A percentile compares a stretch with the other conserved stretches of the same genome.
These are phyloP conservation scores for Autographa gamma DNA, from an alignment of 2,888 invertebrate species.

Conservation along the genomic window DNA sequence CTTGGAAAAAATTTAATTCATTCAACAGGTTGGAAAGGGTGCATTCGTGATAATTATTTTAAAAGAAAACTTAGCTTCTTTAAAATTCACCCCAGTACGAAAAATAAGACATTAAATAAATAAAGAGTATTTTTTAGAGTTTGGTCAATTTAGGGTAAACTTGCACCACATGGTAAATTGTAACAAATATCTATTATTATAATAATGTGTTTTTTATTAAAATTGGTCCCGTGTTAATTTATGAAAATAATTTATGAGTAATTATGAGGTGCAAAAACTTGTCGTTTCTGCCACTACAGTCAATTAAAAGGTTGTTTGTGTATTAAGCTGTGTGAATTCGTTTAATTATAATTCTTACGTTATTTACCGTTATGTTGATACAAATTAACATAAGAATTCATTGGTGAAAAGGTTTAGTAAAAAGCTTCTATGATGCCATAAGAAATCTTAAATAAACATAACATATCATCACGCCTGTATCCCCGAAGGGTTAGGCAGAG, in stretches of 20 bases:
- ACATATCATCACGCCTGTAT: no score
- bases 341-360: conserved; percentile 21
- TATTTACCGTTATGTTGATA: no score
- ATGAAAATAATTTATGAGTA: not conserved
- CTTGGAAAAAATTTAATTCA: not conserved
- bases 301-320: not conserved
- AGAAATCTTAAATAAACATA: no score
- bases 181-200: conserved; percentile 1
- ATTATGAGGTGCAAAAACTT: conserved; percentile 10
- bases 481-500: no score
- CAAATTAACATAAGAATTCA: no score
- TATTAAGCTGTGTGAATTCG: conserved; percentile 39
- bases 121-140: not conserved
- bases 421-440: no score
- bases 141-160: not conserved
- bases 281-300: not conserved
- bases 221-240: not conserved
- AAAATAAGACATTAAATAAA: not conserved
- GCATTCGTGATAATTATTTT: not conserved
- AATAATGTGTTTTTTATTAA: not conserved
- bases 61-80: not conserved
- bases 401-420: no score
- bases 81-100: conserved; percentile 10
- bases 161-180: not conserved
- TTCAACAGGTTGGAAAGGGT: not conserved